These are phyloP conservation scores for Heliornis fulica DNA, from an alignment of 2,113 vertebrate species.

Conservation along the genomic window DNA sequence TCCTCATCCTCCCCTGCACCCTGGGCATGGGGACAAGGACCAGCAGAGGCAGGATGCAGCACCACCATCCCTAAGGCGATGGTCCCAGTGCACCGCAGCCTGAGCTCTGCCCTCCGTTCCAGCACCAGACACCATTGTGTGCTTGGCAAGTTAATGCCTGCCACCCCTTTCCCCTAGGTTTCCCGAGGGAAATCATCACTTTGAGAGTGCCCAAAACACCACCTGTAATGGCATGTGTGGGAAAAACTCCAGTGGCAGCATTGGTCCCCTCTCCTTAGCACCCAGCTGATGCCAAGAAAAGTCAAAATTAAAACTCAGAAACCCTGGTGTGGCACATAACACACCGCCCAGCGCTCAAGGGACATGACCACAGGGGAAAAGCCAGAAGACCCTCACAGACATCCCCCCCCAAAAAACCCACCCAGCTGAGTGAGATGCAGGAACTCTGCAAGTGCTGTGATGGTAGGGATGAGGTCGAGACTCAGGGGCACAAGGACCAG, in stretches of 20 bases:
- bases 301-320: no score
- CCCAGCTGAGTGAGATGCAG: rapidly evolving
- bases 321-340: no score
- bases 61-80: rapidly evolving
- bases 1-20: not conserved
- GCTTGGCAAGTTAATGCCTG: slow-evolving; percentile 7
- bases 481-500: rapidly evolving
- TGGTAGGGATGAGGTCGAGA: not conserved
- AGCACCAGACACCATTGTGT: rapidly evolving
- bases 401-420: not conserved
- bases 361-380: not conserved
- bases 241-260: no score
- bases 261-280: no score
- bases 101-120: not conserved
- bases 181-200: not conserved
- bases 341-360: not conserved
- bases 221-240: not conserved
- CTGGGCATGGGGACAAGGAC: rapidly evolving
- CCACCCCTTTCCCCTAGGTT: not conserved
- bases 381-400: not conserved
- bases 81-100: not conserved
- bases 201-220: not conserved
- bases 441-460: rapidly evolving
- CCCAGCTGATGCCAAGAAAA: no score
- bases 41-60: not conserved